Conservation (phyloP, 2,888 invertebrate species). For the Nephrotoma flavescens region DNA sequence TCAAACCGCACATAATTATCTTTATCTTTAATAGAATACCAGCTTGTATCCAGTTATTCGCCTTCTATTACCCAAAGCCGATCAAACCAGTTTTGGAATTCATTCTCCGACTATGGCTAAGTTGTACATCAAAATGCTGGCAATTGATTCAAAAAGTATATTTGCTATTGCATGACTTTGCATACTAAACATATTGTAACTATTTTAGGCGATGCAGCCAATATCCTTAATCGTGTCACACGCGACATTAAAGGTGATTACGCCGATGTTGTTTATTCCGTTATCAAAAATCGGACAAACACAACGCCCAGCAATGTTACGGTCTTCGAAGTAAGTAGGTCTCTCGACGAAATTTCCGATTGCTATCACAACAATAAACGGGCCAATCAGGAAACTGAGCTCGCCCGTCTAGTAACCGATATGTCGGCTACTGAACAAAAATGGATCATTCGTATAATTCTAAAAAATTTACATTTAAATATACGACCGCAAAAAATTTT, state of each 20-base stretch:
- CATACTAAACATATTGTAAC: neutral
- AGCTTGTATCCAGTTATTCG: slow-evolving; percentile 61
- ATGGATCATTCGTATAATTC: slow-evolving; percentile 78
- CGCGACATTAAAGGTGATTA: slow-evolving; percentile 46
- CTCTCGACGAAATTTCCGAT: slow-evolving; percentile 59
- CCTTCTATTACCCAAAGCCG: slow-evolving; percentile 71
- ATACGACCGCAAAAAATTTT: slow-evolving; percentile 58
- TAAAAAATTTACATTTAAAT: slow-evolving; percentile 71
- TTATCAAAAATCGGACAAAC: slow-evolving; percentile 42
- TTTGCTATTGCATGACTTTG: slow-evolving; percentile 4
- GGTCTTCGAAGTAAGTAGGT: slow-evolving; percentile 54
- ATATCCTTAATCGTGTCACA: slow-evolving; percentile 10
- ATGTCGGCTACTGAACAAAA: slow-evolving; percentile 65
- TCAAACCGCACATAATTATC: neutral
- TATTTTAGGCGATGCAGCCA: slow-evolving; percentile 30
- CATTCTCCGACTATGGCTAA: slow-evolving; percentile 62
- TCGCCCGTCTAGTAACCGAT: slow-evolving; percentile 49
- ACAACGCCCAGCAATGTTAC: slow-evolving; percentile 36
- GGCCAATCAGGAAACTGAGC: slow-evolving; percentile 36
- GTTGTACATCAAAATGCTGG: slow-evolving; percentile 58
- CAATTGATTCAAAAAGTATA: slow-evolving; percentile 49
- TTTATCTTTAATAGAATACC: slow-evolving; percentile 32
- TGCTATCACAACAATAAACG: slow-evolving; percentile 34
- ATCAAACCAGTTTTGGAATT: slow-evolving; percentile 68
- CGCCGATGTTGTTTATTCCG: slow-evolving; percentile 59